Conservation (phyloP, 2,797 vertebrate species). For the Mastacembelus armatus region DNA sequence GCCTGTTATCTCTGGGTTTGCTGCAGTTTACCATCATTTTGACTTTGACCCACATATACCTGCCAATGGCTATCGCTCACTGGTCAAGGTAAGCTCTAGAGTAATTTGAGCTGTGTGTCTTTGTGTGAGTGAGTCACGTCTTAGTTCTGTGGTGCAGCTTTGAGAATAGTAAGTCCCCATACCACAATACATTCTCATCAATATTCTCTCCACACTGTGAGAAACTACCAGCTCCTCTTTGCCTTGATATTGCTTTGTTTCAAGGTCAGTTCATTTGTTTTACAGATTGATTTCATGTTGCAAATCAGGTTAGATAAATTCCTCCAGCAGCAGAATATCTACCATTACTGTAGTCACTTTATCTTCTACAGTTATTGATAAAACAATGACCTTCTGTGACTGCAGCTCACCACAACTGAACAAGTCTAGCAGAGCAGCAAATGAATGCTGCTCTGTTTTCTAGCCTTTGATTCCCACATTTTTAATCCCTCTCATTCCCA, state of each 20-base stretch:
- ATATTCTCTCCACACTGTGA: constrained; percentile 55
- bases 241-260: constrained; percentile 61
- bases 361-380: constrained; percentile 67
- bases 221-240: constrained; percentile 44
- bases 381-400: constrained; percentile 63
- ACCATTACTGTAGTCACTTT: constrained; percentile 53
- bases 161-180: constrained; percentile 19
- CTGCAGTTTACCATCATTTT: constrained; percentile 88
- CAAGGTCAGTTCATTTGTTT: constrained; percentile 71
- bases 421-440: constrained; percentile 41
- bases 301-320: constrained; percentile 63
- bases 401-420: constrained; percentile 48
- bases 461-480: constrained; percentile 55
- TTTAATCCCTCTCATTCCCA: constrained; percentile 60
- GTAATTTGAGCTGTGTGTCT: constrained; percentile 10
- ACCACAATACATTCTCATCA: constrained; percentile 31
- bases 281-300: constrained; percentile 70
- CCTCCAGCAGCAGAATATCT: constrained; percentile 39
- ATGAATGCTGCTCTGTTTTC: constrained; percentile 59
- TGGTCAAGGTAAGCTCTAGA: constrained; percentile 86
- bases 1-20: constrained; percentile 83
- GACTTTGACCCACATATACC: constrained; percentile 92
- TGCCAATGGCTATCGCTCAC: constrained; percentile 93
- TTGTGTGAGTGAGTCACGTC: constrained; percentile 6
- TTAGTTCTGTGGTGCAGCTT: constrained; percentile 18